A percentile compares a stretch with the other conserved stretches of the same genome.
Conservation (phyloP, 2,888 invertebrate genomes). For the Cistogaster globosa region DNA sequence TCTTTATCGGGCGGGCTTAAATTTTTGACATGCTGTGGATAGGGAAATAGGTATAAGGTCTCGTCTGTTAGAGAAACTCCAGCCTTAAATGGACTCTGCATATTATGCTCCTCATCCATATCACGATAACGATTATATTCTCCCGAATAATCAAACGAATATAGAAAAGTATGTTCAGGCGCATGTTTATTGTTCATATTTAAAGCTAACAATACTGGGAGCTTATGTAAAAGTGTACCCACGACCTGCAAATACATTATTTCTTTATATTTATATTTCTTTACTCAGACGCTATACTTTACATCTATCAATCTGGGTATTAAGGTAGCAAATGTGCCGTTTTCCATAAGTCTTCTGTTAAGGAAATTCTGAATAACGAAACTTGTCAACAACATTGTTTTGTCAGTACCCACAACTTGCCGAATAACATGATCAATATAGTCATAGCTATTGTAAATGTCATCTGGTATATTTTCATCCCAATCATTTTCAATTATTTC, state of each 20-base stretch:
- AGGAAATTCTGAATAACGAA: slow-evolving; percentile 83
- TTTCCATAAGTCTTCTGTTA: slow-evolving; percentile 47
- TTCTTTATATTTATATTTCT: too few relatives aligned
- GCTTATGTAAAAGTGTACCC: slow-evolving; percentile 74
- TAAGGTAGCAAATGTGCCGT: slow-evolving; percentile 75
- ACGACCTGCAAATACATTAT: too few relatives aligned
- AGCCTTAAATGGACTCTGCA: slow-evolving; percentile 82
- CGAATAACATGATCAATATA: slow-evolving; percentile 80
- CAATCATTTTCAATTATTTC: too few relatives aligned
- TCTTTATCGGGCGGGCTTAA: slow-evolving; percentile 81
- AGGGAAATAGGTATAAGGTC: slow-evolving; percentile 85
- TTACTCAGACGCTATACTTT: slow-evolving; percentile 63
- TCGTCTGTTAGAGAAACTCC: slow-evolving; percentile 86
- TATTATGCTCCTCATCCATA: slow-evolving; percentile 81
- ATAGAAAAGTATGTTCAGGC: too few relatives aligned
- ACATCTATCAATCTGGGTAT: slow-evolving; percentile 84
- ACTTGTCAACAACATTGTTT: slow-evolving; percentile 82
- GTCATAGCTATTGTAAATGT: slow-evolving; percentile 77
- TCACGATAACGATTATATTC: slow-evolving; percentile 82
- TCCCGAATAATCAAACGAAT: slow-evolving; percentile 84
- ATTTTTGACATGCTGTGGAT: slow-evolving; percentile 78
- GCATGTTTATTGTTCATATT: slow-evolving; percentile 77
- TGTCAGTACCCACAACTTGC: slow-evolving; percentile 81
- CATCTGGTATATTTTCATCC: slow-evolving; percentile 76
- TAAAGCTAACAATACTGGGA: slow-evolving; percentile 82